phyloP scores from a whole-genome alignment of 2,113 vertebrate genomes.

The Corythaeola cristata region DNA sequence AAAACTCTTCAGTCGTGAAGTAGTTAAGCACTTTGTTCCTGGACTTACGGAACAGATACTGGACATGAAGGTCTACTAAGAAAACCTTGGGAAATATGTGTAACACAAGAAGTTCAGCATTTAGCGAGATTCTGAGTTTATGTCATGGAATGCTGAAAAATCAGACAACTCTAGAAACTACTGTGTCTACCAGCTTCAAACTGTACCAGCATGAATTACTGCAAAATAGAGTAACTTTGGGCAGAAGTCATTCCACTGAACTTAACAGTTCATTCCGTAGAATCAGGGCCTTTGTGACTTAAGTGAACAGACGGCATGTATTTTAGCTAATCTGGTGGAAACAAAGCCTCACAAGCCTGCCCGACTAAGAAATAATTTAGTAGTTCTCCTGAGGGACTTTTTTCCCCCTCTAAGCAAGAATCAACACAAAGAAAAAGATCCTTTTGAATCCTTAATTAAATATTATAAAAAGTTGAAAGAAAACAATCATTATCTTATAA shows the following conservation, averaged over 20 bases:
- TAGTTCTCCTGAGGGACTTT: conserved; percentile 1
- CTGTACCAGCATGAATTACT: neutral
- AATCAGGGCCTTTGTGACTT: neutral
- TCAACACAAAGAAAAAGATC: conserved; percentile 28
- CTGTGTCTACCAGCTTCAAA: neutral
- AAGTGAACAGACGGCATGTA: conserved; percentile 14
- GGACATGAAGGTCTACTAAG: neutral
- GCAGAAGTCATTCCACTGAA: neutral
- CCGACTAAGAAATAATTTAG: conserved; percentile 59
- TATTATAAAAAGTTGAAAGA: conserved; percentile 37
- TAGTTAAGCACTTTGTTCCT: neutral
- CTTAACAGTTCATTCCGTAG: neutral
- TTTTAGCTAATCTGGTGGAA: conserved; percentile 59
- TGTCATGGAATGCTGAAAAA: neutral
- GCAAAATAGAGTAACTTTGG: neutral
- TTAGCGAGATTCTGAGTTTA: neutral
- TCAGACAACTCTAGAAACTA: neutral
- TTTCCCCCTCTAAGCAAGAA: conserved; percentile 37
- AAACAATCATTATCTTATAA: conserved; percentile 3
- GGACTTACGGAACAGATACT: neutral
- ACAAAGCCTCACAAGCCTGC: conserved; percentile 29
- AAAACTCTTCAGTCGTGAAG: neutral
- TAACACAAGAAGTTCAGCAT: neutral
- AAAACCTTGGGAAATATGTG: neutral
- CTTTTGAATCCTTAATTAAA: conserved; percentile 63